Base-by-base conservation (phyloP, 2,113 vertebrate species). In the Lethenteron reissneri region DNA sequence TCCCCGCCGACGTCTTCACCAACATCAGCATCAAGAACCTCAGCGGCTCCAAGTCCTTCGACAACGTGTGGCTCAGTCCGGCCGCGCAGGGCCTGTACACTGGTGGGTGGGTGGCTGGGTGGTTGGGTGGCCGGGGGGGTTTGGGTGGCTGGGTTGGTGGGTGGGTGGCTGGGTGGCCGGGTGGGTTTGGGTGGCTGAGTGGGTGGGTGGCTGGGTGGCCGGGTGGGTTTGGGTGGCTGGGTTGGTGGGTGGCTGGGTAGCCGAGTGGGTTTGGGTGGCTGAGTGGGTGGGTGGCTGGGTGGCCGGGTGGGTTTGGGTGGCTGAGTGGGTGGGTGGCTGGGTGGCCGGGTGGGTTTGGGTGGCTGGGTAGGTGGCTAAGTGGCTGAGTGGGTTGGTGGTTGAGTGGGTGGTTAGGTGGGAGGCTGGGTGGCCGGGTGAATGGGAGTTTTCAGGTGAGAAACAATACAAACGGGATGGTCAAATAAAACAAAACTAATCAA, bases 51-150 rank as follows among this genome's bases (percentile, higher is more conserved):
- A 84, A 79, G 76, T 86, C 87, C 0, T 75, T 91, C 78, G 88
- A 94, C 78, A 95, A 97, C 81, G 87, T 97, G 81, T 97, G 92
- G 92, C 74, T 90, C 80, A 92, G 87, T 58, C 85, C 83, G 70
- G 83, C 83, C 75, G 73, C 95, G 71, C 89, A 86, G 76, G 96
- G 92, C 78, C 77, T 85, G 56, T 90, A 87, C 79, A 85, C 89
- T 76, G 92, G 92, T 95, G 75, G 7, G 69, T 58, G 71, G 8
- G 56, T 15, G 58, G 17, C 71, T 13, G 56, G 58, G 57, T 19
- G 57, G 57, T 17, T 21, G 60, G 69, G 2, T 10, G 9, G 25
- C 10, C 11, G n/a, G 25, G 11, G 10, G n/a, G 58, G 6, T 58
- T 41, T 14, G 21, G 58, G 25, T 57, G 10, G 12, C 9, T 69